These are phyloP conservation scores for Nothobranchius furzeri DNA, from an alignment of 2,113 vertebrate species.

Conservation along the genomic window DNA sequence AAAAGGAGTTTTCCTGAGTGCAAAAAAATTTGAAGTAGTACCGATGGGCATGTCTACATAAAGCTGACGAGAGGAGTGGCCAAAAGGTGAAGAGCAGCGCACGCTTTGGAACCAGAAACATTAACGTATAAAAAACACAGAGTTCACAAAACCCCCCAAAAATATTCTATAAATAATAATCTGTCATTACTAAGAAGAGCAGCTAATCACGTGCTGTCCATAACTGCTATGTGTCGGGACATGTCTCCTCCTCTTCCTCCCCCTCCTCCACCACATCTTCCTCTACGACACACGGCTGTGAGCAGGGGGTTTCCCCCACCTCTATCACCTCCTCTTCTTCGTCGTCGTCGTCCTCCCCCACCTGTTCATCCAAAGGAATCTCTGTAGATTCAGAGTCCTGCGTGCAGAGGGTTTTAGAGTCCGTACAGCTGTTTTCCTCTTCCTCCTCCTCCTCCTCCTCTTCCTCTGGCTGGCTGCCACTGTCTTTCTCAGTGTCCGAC, in stretches of 20 bases:
- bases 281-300: constrained; percentile 80
- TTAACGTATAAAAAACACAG: constrained; percentile 64
- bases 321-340: constrained; percentile 76
- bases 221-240: constrained; percentile 89
- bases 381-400: constrained; percentile 99
- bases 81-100: constrained; percentile 79
- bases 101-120: constrained; percentile 83
- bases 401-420: constrained; percentile 97
- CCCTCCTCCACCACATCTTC: constrained; percentile 82
- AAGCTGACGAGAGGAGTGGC: constrained; percentile 82
- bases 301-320: constrained; percentile 76
- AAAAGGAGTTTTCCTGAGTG: constrained; percentile 93
- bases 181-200: constrained; percentile 81
- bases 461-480: constrained; percentile 94
- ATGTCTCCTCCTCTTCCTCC: constrained; percentile 72
- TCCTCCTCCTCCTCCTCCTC: constrained; percentile 88
- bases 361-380: constrained; percentile 92
- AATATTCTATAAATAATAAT: constrained; percentile 79
- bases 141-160: constrained; percentile 61
- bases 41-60: constrained; percentile 83
- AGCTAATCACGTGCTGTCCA: constrained; percentile 67
- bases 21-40: constrained; percentile 88
- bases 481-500: constrained; percentile 97
- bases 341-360: constrained; percentile 87
- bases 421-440: constrained; percentile 94